Percentiles rank a stretch among this genome's conserved stretches.
These are phyloP conservation scores for Streblospio benedicti DNA, from an alignment of 1,140 invertebrate genomes.

Conservation along the genomic window DNA sequence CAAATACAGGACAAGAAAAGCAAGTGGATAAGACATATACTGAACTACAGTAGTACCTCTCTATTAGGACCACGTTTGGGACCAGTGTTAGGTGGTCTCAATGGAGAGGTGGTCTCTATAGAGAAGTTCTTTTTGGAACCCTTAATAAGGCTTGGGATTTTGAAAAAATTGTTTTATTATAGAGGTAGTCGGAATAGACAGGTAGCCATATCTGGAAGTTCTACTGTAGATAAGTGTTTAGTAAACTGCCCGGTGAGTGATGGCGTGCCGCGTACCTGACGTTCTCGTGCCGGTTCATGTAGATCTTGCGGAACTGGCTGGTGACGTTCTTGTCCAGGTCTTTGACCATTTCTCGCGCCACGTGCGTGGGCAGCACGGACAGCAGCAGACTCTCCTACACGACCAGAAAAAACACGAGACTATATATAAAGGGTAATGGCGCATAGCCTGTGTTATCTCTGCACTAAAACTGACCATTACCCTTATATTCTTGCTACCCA, in stretches of 20 bases:
- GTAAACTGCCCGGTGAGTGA: background rate
- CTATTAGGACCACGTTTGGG: no score
- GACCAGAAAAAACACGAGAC: slow-evolving; percentile 20
- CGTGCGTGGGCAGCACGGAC: slow-evolving; percentile 86
- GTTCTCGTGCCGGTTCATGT: slow-evolving; percentile 93
- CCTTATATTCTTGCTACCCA: background rate
- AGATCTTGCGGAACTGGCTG: slow-evolving; percentile 93
- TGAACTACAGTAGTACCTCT: no score
- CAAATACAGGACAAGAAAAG: no score
- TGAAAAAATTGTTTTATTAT: no score
- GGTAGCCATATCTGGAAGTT: background rate
- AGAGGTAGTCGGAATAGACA: background rate
- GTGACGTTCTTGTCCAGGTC: slow-evolving; percentile 71
- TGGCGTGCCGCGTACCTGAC: slow-evolving; percentile 62
- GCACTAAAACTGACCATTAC: background rate
- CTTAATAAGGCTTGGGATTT: no score
- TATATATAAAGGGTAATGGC: background rate
- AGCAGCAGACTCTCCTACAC: slow-evolving; percentile 73
- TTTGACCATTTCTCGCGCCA: slow-evolving; percentile 86
- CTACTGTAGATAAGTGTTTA: background rate
- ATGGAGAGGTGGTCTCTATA: background rate
- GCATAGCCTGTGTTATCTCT: background rate
- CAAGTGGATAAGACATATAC: no score
- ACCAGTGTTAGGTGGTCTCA: background rate
- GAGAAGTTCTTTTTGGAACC: background rate